Evolutionary conservation across 2,797 vertebrate genomes (phyloP).

Genomic region (Gymnothorax javanicus): DNA sequence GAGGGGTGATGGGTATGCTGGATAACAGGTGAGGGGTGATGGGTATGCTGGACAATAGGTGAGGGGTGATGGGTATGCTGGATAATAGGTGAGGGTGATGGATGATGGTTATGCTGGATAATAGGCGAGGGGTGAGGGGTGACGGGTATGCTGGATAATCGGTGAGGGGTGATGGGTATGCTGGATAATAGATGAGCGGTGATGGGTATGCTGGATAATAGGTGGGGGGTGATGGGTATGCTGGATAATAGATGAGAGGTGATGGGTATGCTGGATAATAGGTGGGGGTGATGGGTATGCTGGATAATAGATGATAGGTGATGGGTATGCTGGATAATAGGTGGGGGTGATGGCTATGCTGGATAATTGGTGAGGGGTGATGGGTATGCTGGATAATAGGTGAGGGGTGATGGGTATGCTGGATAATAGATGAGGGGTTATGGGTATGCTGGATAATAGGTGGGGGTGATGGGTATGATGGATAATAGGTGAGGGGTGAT

Average conservation of each 20-base stretch:
- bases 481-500: neutral
- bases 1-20: neutral
- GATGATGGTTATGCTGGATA: no score
- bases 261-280: neutral
- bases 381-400: neutral
- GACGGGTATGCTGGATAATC: no score
- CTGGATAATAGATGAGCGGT: neutral
- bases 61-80: no score
- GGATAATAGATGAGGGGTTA: neutral
- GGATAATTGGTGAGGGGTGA: no score
- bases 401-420: neutral
- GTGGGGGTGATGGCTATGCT: no score
- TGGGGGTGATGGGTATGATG: neutral
- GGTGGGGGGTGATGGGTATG: neutral
- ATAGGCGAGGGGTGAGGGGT: neutral
- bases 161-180: neutral
- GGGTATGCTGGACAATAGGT: no score
- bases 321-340: no score
- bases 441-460: neutral
- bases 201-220: neutral
- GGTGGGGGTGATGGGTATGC: no score
- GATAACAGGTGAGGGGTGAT: no score
- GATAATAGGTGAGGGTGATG: no score
- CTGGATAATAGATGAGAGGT: neutral
- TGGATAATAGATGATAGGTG: no score